Conservation (phyloP, 2,113 vertebrate species). For the Gracilinanus agilis region DNA sequence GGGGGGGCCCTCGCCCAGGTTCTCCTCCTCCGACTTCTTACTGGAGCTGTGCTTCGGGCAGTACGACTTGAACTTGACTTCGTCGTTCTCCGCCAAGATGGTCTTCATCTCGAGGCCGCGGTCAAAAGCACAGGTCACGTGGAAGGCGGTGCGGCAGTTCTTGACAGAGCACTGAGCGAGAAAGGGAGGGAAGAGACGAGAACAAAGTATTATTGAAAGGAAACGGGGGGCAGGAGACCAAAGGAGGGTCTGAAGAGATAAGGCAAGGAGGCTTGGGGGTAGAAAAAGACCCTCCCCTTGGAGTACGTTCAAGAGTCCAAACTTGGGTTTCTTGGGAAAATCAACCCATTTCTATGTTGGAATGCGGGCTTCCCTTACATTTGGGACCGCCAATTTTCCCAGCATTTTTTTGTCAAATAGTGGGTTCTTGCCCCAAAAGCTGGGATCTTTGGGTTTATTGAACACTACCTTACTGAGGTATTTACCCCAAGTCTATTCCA, state of each 20-base stretch:
- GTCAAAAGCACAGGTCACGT: slow-evolving; percentile 96
- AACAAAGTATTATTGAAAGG: background rate
- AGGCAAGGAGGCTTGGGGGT: background rate
- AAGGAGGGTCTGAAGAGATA: too few species aligned
- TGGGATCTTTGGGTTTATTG: too few species aligned
- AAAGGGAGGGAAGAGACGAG: background rate
- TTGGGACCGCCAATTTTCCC: background rate
- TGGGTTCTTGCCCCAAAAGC: too few species aligned
- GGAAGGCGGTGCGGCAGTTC: slow-evolving; percentile 97
- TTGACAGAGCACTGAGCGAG: slow-evolving; percentile 94
- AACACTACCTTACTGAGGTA: too few species aligned
- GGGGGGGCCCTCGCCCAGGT: slow-evolving; percentile 71
- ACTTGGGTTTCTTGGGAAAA: background rate
- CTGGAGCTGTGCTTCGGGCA: slow-evolving; percentile 94
- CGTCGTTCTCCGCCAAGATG: slow-evolving; percentile 93
- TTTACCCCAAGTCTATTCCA: too few species aligned
- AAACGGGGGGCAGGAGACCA: background rate
- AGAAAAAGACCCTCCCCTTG: too few species aligned
- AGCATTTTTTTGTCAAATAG: too few species aligned
- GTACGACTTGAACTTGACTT: slow-evolving; percentile 98
- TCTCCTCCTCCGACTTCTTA: slow-evolving; percentile 76
- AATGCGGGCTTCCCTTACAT: background rate
- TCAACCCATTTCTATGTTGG: background rate
- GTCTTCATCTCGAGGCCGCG: slow-evolving; percentile 96
- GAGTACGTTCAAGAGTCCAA: background rate